Conservation (phyloP, 2,113 vertebrate genomes). For the Carettochelys insculpta region DNA sequence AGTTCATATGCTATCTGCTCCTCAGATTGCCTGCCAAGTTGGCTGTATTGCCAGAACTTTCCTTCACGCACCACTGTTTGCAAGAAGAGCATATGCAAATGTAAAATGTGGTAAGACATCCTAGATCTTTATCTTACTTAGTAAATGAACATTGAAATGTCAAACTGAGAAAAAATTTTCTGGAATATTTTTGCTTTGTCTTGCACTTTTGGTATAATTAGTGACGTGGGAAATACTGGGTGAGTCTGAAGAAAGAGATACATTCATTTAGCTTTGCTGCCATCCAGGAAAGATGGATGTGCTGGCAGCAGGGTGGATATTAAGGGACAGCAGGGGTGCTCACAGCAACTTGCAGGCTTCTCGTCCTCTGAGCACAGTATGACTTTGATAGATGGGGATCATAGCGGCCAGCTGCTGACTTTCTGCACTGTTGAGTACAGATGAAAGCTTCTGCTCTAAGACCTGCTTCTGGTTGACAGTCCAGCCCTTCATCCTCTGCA, state of each 20-base stretch:
- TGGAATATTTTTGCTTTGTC: neutral
- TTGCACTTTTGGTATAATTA: neutral
- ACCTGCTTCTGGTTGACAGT: neutral
- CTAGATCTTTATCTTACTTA: neutral
- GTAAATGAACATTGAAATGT: neutral
- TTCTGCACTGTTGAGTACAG: neutral
- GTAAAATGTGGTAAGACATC: slow-evolving; percentile 34
- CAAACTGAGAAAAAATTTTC: neutral
- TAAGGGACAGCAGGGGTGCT: neutral
- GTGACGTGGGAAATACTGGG: neutral
- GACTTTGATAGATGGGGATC: neutral
- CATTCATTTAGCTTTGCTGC: neutral
- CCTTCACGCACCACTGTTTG: slow-evolving; percentile 32
- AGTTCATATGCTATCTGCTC: slow-evolving; percentile 7
- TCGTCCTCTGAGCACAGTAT: neutral
- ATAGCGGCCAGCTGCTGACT: neutral
- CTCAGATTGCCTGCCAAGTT: slow-evolving; percentile 37
- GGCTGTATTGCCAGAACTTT: slow-evolving; percentile 24
- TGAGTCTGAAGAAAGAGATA: neutral
- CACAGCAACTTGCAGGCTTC: neutral
- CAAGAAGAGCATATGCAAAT: neutral
- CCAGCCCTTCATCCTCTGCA: neutral
- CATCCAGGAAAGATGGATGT: neutral
- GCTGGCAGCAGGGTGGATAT: neutral
- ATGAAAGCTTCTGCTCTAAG: neutral